Evolutionary conservation across 2,888 invertebrate genomes (phyloP), one percentile per base, ranked within the genome.

Genomic region (Myopa tessellatipennis): DNA sequence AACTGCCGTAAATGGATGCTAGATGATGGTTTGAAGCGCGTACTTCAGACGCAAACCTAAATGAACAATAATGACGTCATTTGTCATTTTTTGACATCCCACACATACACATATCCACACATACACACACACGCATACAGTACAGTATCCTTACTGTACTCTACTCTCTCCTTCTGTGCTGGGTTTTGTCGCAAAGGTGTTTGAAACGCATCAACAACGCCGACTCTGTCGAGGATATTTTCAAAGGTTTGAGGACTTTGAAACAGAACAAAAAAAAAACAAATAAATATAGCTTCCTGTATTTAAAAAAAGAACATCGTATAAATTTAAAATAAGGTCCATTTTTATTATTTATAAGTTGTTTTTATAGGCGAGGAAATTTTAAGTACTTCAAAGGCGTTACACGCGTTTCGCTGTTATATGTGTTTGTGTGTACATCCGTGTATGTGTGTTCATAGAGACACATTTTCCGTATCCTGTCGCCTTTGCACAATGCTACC

Each of bases 71-170:
- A 70, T 70, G 16, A 55, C 16, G 34, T 55, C 52, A 70, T 55
- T 70, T 70, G 34, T 70, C 70, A 52, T 52, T 69, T 26, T 69
- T 26, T 69, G 50, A 69, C 69, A 36, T 34, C 12, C 18, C 26
- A 63, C 26, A 50, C 10, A 50, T 50, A 8, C 50, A 10, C 10
- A 50, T 14, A 26, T 26, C 26, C 26, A 1, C 26, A 26, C 26
- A 26, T 2, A 26, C 26, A 26, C 45, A 45, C 45, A 10, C 45
- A 6, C 45, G 10, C 45, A 45, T 10, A 10, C 45, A 45, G 45
- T 8, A 45, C 45, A 45, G 10, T 45, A 26, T 26, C 26, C 26
- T 26, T 26, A 26, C 26, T 45, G 6, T 45, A 45, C 45, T 8
- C 10, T 6, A 45, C 10, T 45, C 7, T 45, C 10, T 45, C 7